These are phyloP conservation scores for Scomber scombrus DNA, from an alignment of 2,113 vertebrate genomes.

Conservation along the genomic window DNA sequence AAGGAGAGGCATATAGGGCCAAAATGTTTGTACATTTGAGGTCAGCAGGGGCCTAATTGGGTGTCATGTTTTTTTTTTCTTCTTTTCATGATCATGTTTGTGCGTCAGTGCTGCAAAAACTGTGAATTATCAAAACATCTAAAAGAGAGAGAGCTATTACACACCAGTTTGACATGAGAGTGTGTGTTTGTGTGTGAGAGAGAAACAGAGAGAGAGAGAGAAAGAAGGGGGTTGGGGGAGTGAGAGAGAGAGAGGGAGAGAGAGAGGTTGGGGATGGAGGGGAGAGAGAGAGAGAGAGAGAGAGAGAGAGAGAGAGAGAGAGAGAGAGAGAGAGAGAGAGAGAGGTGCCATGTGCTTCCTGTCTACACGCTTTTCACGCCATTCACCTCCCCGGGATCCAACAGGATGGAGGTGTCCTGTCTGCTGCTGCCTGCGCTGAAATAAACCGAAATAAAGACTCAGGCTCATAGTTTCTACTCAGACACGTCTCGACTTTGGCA, in stretches of 20 bases:
- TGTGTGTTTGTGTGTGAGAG: conserved; percentile 20
- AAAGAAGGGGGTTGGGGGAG: conserved; percentile 71
- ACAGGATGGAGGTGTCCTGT: conserved; percentile 84
- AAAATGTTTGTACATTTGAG: not conserved
- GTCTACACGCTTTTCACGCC: conserved; percentile 55
- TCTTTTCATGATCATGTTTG: conserved; percentile 30
- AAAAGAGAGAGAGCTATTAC: conserved; percentile 17
- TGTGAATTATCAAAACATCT: conserved; percentile 25
- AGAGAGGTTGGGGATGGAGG: conserved; percentile 51
- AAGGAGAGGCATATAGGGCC: not conserved
- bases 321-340: conserved; percentile 70
- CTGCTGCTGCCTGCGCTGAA: conserved; percentile 54
- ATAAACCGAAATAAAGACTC: conserved; percentile 61
- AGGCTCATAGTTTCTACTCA: conserved; percentile 22
- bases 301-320: conserved; percentile 69
- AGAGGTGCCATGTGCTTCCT: conserved; percentile 86
- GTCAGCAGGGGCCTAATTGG: conserved; percentile 40
- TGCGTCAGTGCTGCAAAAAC: conserved; percentile 19
- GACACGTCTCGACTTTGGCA: not conserved
- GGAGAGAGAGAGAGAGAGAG: conserved; percentile 64
- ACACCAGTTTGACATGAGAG: conserved; percentile 59
- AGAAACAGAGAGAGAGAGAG: conserved; percentile 52
- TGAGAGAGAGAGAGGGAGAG: conserved; percentile 68
- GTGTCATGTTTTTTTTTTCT: conserved; percentile 21
- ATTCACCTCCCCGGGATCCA: conserved; percentile 75